Evolutionary conservation across 2,797 vertebrate species (phyloP).

Genomic region (Fundulus diaphanus): DNA sequence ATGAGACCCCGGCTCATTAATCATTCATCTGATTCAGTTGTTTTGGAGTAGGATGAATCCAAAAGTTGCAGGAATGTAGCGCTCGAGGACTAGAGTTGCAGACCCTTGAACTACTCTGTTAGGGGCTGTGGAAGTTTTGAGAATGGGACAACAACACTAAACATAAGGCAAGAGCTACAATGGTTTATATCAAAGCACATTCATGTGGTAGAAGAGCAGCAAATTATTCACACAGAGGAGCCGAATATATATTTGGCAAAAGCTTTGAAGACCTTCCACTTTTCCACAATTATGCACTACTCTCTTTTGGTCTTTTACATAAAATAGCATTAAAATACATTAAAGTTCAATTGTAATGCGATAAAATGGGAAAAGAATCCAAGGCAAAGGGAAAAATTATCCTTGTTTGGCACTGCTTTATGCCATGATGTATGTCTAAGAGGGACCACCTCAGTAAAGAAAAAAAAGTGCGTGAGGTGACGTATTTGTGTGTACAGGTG

Average conservation of each 20-base stretch:
- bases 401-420: neutral
- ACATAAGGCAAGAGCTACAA: neutral
- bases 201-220: neutral
- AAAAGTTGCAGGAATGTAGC: no score
- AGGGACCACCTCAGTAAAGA: neutral
- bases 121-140: neutral
- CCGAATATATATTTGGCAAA: neutral
- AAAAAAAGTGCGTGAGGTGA: conserved; percentile 10
- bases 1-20: no score
- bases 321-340: neutral
- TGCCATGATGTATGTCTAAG: neutral
- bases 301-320: neutral
- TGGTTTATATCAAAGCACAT: neutral
- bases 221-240: neutral
- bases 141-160: neutral
- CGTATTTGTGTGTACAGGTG: conserved; percentile 17
- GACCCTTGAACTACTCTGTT: no score
- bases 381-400: neutral
- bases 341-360: neutral
- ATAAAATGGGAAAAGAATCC: neutral
- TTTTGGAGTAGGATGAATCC: no score
- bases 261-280: neutral
- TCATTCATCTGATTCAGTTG: no score
- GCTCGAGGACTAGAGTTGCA: no score
- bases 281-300: neutral